A percentile compares a stretch with the other conserved stretches of the same genome.
Conservation (phyloP, 2,113 vertebrate genomes). For the Lanius collurio region DNA sequence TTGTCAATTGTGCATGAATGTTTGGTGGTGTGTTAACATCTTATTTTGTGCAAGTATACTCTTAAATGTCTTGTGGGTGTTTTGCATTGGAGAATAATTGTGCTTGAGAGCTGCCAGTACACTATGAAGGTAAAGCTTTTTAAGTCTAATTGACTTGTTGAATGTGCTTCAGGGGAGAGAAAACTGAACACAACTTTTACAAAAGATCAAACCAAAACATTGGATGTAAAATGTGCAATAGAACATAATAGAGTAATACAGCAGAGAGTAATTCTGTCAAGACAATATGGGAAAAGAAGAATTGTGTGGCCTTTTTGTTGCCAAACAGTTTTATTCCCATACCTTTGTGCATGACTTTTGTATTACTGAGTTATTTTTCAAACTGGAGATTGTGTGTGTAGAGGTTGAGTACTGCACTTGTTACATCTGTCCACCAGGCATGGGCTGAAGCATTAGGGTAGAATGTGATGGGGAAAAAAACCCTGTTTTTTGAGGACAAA, state of each 20-base stretch:
- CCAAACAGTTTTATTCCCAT: not conserved
- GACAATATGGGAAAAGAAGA: not conserved
- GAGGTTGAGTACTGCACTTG: not conserved
- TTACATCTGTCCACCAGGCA: not conserved
- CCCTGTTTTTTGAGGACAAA: not conserved
- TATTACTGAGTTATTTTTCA: not conserved
- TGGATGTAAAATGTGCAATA: not conserved
- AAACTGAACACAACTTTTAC: not conserved
- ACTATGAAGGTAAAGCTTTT: not conserved
- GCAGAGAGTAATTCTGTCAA: conserved; percentile 15
- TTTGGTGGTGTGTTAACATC: not conserved
- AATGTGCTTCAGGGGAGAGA: conserved; percentile 42
- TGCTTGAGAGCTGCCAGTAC: not conserved
- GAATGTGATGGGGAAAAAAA: not conserved
- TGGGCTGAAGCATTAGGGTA: not conserved
- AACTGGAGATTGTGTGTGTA: not conserved
- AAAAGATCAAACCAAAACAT: conserved; percentile 41
- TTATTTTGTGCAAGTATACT: not conserved
- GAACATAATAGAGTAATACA: not conserved
- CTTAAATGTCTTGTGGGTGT: not conserved
- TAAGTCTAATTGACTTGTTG: conserved; percentile 31
- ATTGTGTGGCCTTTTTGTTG: not conserved
- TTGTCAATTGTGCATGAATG: not conserved
- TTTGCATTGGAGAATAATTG: not conserved
- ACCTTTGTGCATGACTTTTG: not conserved